phyloP scores from a whole-genome alignment of 2,888 invertebrate genomes.

The Oeneis ivallda region DNA sequence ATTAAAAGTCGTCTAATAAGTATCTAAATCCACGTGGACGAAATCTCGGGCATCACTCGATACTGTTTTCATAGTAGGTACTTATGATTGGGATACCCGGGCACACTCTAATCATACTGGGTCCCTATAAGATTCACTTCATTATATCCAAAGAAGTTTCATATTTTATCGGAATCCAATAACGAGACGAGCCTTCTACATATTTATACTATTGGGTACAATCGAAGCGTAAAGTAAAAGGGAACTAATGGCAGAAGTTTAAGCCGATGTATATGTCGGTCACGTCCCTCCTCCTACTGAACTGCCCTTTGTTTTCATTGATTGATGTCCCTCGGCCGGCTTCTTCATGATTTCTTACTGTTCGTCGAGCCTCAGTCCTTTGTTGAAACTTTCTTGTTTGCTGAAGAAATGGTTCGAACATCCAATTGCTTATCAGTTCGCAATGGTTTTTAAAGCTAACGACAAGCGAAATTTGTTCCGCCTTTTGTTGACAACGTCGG shows the following conservation, averaged over 20 bases:
- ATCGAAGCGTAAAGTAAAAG: slow-evolving; percentile 38
- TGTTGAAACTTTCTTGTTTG: slow-evolving; percentile 49
- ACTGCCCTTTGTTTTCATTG: slow-evolving; percentile 53
- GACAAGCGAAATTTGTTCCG: slow-evolving; percentile 50
- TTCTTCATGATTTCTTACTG: slow-evolving; percentile 48
- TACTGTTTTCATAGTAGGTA: too few species aligned
- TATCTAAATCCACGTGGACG: too few species aligned
- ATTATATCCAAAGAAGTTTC: slow-evolving; percentile 7
- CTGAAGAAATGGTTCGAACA: slow-evolving; percentile 48
- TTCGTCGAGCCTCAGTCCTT: slow-evolving; percentile 44
- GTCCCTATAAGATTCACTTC: not conserved
- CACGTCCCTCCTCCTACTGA: slow-evolving; percentile 48
- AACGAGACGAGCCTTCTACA: slow-evolving; percentile 16
- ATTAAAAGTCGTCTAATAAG: too few species aligned
- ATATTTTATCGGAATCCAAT: slow-evolving; percentile 22
- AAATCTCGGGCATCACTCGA: too few species aligned
- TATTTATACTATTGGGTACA: slow-evolving; percentile 31
- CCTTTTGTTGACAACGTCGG: slow-evolving; percentile 52
- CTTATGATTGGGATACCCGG: too few species aligned
- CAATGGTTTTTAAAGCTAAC: slow-evolving; percentile 44
- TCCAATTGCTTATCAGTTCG: slow-evolving; percentile 50
- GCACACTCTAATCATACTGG: not conserved
- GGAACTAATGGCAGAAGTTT: slow-evolving; percentile 44
- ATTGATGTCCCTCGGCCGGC: slow-evolving; percentile 57
- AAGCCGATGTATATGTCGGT: slow-evolving; percentile 43